Percentiles rank a stretch among this genome's conserved stretches.
phyloP scores from a whole-genome alignment of 2,888 invertebrate species.

The Opisthograptis luteolata region DNA sequence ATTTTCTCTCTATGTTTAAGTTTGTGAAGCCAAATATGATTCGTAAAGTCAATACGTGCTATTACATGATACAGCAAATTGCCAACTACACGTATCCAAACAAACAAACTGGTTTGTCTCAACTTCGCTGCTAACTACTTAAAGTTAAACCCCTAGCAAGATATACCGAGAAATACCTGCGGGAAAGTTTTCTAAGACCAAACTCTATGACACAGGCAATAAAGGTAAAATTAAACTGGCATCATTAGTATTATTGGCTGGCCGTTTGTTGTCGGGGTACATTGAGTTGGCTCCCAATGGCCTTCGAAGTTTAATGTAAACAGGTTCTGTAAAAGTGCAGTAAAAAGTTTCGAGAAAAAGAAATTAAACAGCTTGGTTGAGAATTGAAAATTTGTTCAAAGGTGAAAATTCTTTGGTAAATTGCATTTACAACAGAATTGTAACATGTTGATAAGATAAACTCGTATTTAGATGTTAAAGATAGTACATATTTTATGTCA shows the following conservation, averaged over 20 bases:
- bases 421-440: too few species aligned
- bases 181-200: neutral
- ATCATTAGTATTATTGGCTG: neutral
- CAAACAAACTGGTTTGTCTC: conserved; percentile 19
- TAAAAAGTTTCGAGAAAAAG: conserved; percentile 1
- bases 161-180: neutral
- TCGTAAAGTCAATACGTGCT: conserved; percentile 4
- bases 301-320: conserved; percentile 8
- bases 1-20: neutral
- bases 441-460: too few species aligned
- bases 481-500: too few species aligned
- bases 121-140: conserved; percentile 16
- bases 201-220: neutral
- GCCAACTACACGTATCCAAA: conserved; percentile 18
- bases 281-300: conserved; percentile 9
- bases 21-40: neutral
- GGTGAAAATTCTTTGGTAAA: too few species aligned
- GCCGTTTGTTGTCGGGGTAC: conserved; percentile 7
- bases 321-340: conserved; percentile 12
- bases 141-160: conserved; percentile 23
- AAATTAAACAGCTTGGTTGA: neutral
- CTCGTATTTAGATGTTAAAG: too few species aligned
- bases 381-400: neutral
- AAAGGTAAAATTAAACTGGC: neutral
- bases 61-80: conserved; percentile 7